phyloP scores from a whole-genome alignment of 1,140 invertebrate genomes.

The Pygmarrhopalites habei region DNA sequence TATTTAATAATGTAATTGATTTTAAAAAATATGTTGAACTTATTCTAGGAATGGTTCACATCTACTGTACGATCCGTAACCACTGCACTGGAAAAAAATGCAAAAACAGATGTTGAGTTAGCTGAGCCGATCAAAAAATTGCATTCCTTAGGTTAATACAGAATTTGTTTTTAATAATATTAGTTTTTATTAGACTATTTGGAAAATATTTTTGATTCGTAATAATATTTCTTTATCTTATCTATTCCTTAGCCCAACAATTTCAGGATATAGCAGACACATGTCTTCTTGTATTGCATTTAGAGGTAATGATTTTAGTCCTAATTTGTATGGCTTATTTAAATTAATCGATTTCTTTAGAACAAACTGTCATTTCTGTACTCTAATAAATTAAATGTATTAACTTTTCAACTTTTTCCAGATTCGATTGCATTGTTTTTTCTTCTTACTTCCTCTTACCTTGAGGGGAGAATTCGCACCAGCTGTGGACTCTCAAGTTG shows the following conservation, averaged over 20 bases:
- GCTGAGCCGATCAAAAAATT: slow-evolving; percentile 30
- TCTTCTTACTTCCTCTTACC: slow-evolving; percentile 70
- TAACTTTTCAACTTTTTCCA: slow-evolving; percentile 39
- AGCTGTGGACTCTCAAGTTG: slow-evolving; percentile 57
- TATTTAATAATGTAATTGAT: no score
- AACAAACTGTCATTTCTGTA: neutral
- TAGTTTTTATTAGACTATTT: no score
- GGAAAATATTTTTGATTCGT: no score
- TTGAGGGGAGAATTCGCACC: slow-evolving; percentile 50
- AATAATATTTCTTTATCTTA: no score
- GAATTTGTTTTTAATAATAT: no score
- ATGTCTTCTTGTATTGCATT: slow-evolving; percentile 80
- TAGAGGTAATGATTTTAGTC: slow-evolving; percentile 58
- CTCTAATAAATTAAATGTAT: neutral
- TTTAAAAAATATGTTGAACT: no score
- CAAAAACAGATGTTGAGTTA: slow-evolving; percentile 11
- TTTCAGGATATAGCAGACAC: slow-evolving; percentile 85
- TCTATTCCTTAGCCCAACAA: slow-evolving; percentile 61
- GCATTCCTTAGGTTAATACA: slow-evolving; percentile 56
- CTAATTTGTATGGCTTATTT: neutral
- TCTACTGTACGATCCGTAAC: slow-evolving; percentile 17
- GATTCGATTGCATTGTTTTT: slow-evolving; percentile 87
- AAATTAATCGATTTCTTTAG: neutral
- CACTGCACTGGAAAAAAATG: slow-evolving; percentile 15
- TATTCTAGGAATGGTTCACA: slow-evolving; percentile 68